phyloP scores from a whole-genome alignment of 2,113 vertebrate genomes.

The Tragelaphus buxtoni region DNA sequence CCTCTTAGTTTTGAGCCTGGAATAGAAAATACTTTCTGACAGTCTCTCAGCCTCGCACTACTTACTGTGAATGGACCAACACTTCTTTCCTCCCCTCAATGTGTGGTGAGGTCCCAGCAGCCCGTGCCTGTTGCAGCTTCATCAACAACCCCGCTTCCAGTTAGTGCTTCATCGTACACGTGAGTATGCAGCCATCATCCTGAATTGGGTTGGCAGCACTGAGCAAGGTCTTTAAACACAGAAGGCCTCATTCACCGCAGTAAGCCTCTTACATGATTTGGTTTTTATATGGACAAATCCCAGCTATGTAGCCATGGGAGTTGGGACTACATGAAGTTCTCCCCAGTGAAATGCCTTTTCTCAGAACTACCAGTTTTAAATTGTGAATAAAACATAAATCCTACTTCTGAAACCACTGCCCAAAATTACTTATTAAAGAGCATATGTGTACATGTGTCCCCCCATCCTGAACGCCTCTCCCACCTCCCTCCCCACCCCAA shows the following conservation, averaged over 20 bases:
- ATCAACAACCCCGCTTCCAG: accelerated
- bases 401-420: not conserved
- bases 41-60: not conserved
- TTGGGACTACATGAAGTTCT: not conserved
- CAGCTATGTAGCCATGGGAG: not conserved
- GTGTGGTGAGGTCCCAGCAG: not conserved
- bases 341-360: not conserved
- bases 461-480: not conserved
- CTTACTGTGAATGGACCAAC: not conserved
- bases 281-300: not conserved
- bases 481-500: not conserved
- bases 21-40: not conserved
- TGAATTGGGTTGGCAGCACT: not conserved
- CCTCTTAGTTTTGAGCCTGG: not conserved
- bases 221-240: not conserved
- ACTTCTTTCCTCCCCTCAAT: not conserved
- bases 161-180: accelerated
- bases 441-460: not conserved
- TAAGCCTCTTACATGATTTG: not conserved
- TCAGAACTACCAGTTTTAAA: not conserved
- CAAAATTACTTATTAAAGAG: not conserved
- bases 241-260: not conserved
- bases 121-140: not conserved
- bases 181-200: not conserved
- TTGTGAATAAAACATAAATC: not conserved